Evolutionary conservation across 2,888 invertebrate species (phyloP), one percentile per base, ranked within the genome.

Genomic region (Pseudoips prasinana): DNA sequence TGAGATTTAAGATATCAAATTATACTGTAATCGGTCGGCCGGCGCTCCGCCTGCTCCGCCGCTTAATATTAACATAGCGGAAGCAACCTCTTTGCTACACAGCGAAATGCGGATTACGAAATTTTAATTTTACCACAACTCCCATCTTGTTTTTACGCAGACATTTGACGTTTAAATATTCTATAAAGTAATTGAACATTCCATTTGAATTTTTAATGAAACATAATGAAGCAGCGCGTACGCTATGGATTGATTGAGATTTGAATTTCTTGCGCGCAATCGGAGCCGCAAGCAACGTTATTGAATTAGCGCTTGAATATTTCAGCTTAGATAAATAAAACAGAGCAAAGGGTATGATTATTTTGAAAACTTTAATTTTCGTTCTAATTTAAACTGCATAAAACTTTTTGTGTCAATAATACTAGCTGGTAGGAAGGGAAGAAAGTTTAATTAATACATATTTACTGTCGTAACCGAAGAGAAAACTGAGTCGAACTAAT

Each of bases 151-250:
- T 73, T 80, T 81, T 80, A 76, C 72, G 59, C 64, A 74, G 73
- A 72, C 72, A 78, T 78, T n/a, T 73, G 76, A 64, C 65, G 68
- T 73, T 81, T 84, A 80, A 82, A 84, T 85, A 81, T 84, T 83
- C 77, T 62, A 79, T 76, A 76, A 80, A 81, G 73, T 83, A 79
- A 82, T 83, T 82, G 76, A 74, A 77, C 69, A 66, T 73, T 75
- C 68, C 59, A 64, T 70, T 74, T 79, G 82, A 86, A 83, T 83
- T 82, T 85, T 85, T 81, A 81, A 87, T 86, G 76, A 76, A 80
- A 75, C 71, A 69, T 78, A 76, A 79, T 73, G 67, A 74, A 79
- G 65, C 60, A 60, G 61, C 67, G 73, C 72, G 70, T 60, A 70
- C 69, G 63, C 68, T 56, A 51, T 57, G 62, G 73, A 81, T 84